Percentiles rank a stretch among this genome's conserved stretches.
Conservation (phyloP, 2,888 invertebrate genomes). For the Andrena hattorfiana region DNA sequence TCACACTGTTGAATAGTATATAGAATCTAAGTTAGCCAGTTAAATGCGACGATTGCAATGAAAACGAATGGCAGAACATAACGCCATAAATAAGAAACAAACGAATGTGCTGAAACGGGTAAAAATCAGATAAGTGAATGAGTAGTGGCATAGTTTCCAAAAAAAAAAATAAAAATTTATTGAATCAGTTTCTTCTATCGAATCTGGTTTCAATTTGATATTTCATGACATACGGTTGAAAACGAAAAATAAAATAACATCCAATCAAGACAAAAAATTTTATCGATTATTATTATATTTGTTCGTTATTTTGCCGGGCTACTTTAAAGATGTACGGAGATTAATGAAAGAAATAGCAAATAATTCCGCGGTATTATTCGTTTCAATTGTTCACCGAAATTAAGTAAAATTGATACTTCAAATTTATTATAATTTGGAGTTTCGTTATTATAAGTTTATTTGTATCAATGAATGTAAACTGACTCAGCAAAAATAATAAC, state of each 20-base stretch:
- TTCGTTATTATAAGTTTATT: background rate
- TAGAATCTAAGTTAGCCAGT: slow-evolving; percentile 9
- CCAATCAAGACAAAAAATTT: background rate
- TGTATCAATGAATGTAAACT: background rate
- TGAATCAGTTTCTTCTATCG: background rate
- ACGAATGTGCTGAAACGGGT: background rate
- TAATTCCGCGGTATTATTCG: no score
- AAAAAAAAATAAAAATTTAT: background rate
- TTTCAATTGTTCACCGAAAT: no score
- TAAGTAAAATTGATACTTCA: background rate
- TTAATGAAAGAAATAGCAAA: background rate
- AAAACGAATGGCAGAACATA: background rate
- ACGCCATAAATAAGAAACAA: background rate
- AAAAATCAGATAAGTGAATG: background rate
- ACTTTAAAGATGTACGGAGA: background rate
- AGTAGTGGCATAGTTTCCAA: background rate
- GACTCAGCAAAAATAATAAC: background rate
- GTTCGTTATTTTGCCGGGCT: background rate
- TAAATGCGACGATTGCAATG: background rate
- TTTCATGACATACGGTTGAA: background rate
- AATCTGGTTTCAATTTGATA: background rate
- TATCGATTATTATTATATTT: background rate
- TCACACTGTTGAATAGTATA: background rate
- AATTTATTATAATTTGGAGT: background rate
- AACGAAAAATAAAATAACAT: background rate